These are phyloP conservation scores for Merops nubicus DNA, from an alignment of 2,113 vertebrate species.

Conservation along the genomic window DNA sequence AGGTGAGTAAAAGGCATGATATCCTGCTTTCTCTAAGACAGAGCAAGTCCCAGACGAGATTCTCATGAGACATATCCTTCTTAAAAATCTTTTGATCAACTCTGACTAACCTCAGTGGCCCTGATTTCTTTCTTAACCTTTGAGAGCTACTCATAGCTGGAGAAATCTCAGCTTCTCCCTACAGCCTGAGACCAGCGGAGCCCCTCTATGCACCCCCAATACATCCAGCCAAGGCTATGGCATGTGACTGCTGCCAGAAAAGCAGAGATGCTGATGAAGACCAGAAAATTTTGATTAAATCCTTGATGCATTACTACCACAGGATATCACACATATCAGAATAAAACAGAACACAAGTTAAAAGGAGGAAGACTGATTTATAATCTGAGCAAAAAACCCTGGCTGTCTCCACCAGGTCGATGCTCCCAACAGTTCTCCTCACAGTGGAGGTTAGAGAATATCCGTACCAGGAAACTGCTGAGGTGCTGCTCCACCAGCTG, in stretches of 20 bases:
- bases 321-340: not conserved
- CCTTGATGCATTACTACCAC: not conserved
- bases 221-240: not conserved
- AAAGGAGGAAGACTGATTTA: not conserved
- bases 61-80: not conserved
- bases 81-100: not conserved
- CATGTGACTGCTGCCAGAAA: not conserved
- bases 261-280: not conserved
- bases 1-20: not conserved
- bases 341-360: not conserved
- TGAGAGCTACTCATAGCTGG: not conserved
- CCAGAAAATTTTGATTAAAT: not conserved
- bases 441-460: not conserved
- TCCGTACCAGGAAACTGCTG: not conserved
- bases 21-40: not conserved
- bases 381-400: not conserved
- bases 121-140: not conserved
- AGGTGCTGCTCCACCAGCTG: not conserved
- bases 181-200: not conserved
- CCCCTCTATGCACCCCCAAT: rapidly evolving
- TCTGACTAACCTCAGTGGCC: rapidly evolving
- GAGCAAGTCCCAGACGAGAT: not conserved
- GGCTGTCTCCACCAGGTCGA: not conserved
- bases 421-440: not conserved
- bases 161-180: not conserved